A percentile compares a stretch with the other conserved stretches of the same genome.
phyloP scores from a whole-genome alignment of 37 sponge, comb jelly and placozoan genomes.

The Halichondria panicea region DNA sequence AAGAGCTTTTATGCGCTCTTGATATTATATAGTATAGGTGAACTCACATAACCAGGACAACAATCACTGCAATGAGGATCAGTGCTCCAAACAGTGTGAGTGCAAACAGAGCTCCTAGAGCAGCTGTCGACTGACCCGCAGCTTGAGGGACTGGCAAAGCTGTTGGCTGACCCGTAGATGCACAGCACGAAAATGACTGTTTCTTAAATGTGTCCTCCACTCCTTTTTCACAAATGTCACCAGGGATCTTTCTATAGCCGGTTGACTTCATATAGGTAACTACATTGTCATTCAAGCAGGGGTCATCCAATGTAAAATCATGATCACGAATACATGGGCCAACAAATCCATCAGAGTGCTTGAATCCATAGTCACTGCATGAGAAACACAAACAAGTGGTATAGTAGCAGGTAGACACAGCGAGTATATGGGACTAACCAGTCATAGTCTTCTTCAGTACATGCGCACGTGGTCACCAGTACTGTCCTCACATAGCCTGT shows the following conservation, averaged over 20 bases:
- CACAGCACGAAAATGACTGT: conserved; percentile 5
- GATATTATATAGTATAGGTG: too few relatives aligned
- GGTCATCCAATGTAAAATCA: conserved; percentile 4
- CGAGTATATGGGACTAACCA: conserved; percentile 61
- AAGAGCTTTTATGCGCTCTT: too few relatives aligned
- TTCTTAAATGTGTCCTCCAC: conserved; percentile 22
- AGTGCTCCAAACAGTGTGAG: too few relatives aligned
- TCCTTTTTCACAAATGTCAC: conserved; percentile 68
- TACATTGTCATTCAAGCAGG: not conserved
- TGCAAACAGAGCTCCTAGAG: too few relatives aligned
- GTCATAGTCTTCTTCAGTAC: conserved; percentile 83
- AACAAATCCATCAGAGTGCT: conserved; percentile 11
- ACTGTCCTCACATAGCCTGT: conserved; percentile 42
- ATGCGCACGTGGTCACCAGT: conserved; percentile 49
- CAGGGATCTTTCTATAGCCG: conserved; percentile 74
- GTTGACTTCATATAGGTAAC: not conserved
- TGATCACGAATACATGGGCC: conserved; percentile 57
- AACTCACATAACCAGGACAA: too few relatives aligned
- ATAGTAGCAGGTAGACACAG: too few relatives aligned
- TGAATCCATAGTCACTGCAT: conserved; percentile 67
- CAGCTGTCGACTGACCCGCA: too few relatives aligned
- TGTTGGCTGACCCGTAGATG: not conserved
- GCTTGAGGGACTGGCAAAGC: not conserved
- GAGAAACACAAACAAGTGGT: not conserved
- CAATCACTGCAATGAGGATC: too few relatives aligned